These are phyloP conservation scores for Apotomis capreana DNA, from an alignment of 2,888 invertebrate genomes.

Conservation along the genomic window DNA sequence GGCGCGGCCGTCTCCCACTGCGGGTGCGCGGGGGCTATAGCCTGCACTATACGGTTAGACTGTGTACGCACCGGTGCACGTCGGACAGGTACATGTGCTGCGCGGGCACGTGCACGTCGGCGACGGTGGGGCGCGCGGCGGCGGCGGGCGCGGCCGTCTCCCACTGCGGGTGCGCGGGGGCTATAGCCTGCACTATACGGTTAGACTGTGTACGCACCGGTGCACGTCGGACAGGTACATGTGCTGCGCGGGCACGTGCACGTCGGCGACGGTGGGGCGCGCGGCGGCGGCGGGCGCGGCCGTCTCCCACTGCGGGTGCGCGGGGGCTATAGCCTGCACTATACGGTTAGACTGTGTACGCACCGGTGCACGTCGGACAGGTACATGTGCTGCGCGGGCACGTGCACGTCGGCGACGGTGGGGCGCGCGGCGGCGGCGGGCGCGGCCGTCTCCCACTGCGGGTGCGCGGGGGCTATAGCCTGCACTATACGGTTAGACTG, in stretches of 20 bases:
- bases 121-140: too few species aligned
- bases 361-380: slow-evolving; percentile 45
- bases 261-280: slow-evolving; percentile 82
- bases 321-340: slow-evolving; percentile 86
- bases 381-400: slow-evolving; percentile 44
- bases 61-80: too few species aligned
- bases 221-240: slow-evolving; percentile 47
- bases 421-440: slow-evolving; percentile 88
- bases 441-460: slow-evolving; percentile 85
- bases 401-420: slow-evolving; percentile 69
- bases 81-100: too few species aligned
- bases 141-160: too few species aligned
- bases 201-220: slow-evolving; percentile 18
- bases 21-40: too few species aligned
- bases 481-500: slow-evolving; percentile 80
- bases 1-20: too few species aligned
- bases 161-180: too few species aligned
- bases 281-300: slow-evolving; percentile 88
- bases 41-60: too few species aligned
- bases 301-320: slow-evolving; percentile 80
- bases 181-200: too few species aligned
- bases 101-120: too few species aligned
- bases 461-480: slow-evolving; percentile 80
- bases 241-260: slow-evolving; percentile 44
- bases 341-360: slow-evolving; percentile 55